Base-by-base conservation (phyloP, 1,140 invertebrate genomes). In the Mactra quadrangularis region DNA sequence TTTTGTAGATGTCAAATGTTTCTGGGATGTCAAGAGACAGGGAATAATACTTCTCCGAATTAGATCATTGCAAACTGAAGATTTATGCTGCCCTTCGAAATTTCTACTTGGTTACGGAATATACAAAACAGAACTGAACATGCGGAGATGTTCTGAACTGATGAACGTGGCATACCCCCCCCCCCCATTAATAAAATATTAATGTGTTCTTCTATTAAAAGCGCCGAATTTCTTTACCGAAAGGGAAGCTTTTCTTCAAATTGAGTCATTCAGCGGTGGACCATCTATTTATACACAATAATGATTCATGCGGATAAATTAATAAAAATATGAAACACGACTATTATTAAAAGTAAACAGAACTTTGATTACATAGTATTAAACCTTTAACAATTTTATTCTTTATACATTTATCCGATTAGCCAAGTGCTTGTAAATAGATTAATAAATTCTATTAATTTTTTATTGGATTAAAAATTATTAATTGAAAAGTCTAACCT, bases 391-490 rank as follows among this genome's bases (percentile, higher is more conserved):
- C 57, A 57, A 57, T 45, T 74, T 29, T 38, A 74, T 59, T 25
- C 55, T 52, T 27, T 13, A 11, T 11, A n/a, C 19, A 19, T 35
- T 57, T 55, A 76, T 76, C 55, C 57, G 74, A 57, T 76, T 76
- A 76, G 11, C 22, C n/a, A 41, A 11, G 19, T 41, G 33, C 45
- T 75, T 33, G 53, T 25, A 59, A 75, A 70, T 62, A 22, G 7
- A 45, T 47, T 60, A 60, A 62, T 31, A 76, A 76, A 60, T 60
- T 41, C 38, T 45, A 55, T 76, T 62, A 62, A 76, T 60, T 62
- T 41, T 76, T 76, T 76, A 76, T 76, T 76, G 74, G 74, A 45
- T 76, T 76, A 19, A 15, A 76, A 45, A 76, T 60, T 62, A 76
- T 60, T 76, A 76, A 60, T 76, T 62, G 38, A 57, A 33, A 74